Percentiles rank a stretch among this genome's conserved stretches.
Evolutionary conservation across 1,140 invertebrate species (phyloP).

Genomic region (Cotesia chilonis): DNA sequence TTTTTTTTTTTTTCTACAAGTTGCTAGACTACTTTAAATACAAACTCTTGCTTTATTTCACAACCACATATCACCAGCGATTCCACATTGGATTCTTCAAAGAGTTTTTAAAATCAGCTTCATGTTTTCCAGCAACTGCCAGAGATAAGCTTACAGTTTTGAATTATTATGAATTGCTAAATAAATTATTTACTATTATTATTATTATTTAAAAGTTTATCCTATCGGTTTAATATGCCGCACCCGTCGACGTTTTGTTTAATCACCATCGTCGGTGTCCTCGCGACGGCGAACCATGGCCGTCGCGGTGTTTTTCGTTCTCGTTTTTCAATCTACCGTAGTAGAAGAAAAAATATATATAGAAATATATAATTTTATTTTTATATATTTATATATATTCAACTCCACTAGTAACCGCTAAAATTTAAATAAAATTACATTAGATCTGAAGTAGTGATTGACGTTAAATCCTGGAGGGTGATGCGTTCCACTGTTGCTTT

Average conservation of each 20-base stretch:
- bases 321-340: conserved; percentile 2
- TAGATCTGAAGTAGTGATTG: no score
- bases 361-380: not conserved
- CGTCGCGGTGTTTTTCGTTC: conserved; percentile 32
- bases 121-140: no score
- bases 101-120: no score
- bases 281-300: conserved; percentile 42
- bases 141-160: no score
- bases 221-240: conserved; percentile 12
- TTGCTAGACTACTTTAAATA: conserved; percentile 9
- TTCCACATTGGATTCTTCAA: no score
- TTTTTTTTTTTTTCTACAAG: conserved; percentile 1
- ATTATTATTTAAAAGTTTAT: not conserved
- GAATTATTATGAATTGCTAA: no score
- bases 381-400: not conserved
- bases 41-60: no score
- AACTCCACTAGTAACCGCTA: no score
- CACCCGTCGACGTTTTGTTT: conserved; percentile 29
- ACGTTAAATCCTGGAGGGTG: not conserved
- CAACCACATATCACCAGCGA: no score
- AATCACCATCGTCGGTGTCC: conserved; percentile 38
- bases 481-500: not conserved
- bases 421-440: no score
- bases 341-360: not conserved
- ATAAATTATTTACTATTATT: not conserved